Base-by-base conservation (phyloP, 2,113 vertebrate species). In the Lycocorax pyrrhopterus region DNA sequence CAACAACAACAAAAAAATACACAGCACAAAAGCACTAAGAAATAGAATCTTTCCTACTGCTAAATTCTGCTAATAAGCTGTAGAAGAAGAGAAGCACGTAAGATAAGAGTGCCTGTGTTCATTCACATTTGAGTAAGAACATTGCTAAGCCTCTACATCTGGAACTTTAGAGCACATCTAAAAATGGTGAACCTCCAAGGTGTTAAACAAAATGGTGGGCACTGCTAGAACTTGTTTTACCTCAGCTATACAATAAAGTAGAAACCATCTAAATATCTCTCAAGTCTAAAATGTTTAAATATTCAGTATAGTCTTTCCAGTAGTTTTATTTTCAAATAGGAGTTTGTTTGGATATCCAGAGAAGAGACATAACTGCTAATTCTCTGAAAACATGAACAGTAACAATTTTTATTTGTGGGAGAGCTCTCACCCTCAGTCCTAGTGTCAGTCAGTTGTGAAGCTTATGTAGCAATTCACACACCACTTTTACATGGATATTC, bases 391-490 rank as follows among this genome's bases (percentile, higher is more conserved):
- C 97, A 19, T 46, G 97, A 88, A 98, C 96, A 47, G 96, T 95
- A 17, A 47, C 84, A 39, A 98, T 98, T 97, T 98, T 98, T 98
- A 81, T 98, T 97, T 55, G 96, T 97, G 47, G 97, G 98, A 93
- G 97, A 97, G 21, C 97, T 71, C 55, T 80, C 19, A 7, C 37
- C 39, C 63, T 64, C 53, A 58, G 98, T 37, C 96, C 97, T 41
- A 97, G 96, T n/a, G 97, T 97, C 91, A 97, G 97, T 14, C 97
- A 98, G 90, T 97, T 98, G 98, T 16, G 97, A 98, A 5, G 96
- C 98, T 75, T 98, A 98, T 79, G 98, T 97, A 96, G 98, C 98
- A 94, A 97, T 98, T 97, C 94, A 98, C 96, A 97, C 6, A 95
- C 81, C 76, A 98, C 96, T n/a, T 98, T 97, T 39, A 97, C 96